Conservation (phyloP, 2,797 vertebrate genomes). For the Agapornis canus region DNA sequence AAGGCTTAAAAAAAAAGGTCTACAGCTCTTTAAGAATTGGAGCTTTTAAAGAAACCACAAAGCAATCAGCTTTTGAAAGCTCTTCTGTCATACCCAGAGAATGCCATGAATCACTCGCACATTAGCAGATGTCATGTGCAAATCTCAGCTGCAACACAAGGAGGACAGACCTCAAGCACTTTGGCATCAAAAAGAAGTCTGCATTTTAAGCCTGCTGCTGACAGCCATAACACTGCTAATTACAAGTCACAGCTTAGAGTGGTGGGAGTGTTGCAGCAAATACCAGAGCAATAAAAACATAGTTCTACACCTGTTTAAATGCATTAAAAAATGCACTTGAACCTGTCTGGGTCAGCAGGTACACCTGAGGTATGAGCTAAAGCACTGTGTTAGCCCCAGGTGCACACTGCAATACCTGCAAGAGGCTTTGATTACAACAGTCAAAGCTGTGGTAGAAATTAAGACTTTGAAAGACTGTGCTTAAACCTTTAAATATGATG, state of each 20-base stretch:
- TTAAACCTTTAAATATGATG: neutral
- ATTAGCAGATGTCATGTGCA: neutral
- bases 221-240: neutral
- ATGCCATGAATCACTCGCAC: neutral
- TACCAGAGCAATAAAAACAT: neutral
- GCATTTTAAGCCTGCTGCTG: neutral
- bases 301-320: neutral
- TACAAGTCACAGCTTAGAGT: neutral
- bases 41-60: constrained; percentile 14
- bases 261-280: neutral
- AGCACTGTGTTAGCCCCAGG: neutral
- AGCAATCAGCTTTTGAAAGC: neutral
- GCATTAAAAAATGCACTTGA: neutral
- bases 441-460: neutral
- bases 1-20: neutral
- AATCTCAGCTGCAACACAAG: neutral
- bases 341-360: neutral
- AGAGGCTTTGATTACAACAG: neutral
- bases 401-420: neutral
- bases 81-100: neutral
- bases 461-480: neutral
- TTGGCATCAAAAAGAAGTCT: neutral
- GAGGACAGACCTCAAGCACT: constrained; percentile 1
- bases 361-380: neutral
- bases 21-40: neutral